Base-by-base conservation (phyloP, 2,888 invertebrate genomes). In the Lepidonotus clava region DNA sequence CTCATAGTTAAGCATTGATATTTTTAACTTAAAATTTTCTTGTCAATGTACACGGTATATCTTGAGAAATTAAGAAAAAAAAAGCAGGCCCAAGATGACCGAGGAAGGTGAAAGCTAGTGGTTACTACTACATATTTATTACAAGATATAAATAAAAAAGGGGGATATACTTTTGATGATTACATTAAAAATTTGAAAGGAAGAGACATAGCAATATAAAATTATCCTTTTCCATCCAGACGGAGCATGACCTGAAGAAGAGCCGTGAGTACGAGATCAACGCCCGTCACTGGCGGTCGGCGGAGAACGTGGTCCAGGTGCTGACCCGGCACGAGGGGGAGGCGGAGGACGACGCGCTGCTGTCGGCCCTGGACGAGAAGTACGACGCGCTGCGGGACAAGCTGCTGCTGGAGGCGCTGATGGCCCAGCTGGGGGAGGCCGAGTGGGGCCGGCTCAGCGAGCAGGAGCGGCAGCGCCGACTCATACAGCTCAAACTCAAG, bases 331-430 rank as follows among this genome's bases (percentile, higher is more conserved):
- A 91, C 85, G 90, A 90, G 85, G 92, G 91, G 53, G 90, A 88
- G 67, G 91, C 89, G 2, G 87, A 90, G 18, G 91, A 92, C 87
- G 89, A 91, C 18, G 87, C 88, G 14, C 86, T 92, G 28, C 34
- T 85, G 0, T 21, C 92, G 87, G 93, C 93, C 34, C 89, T 93
- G 40, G 91, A 92, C 56, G 91, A 91, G 32, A 93, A 93, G 86
- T 92, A 92, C 89, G 92, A 92, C 89, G 91, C 92, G 24, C 90
- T 93, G 61, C 90, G 90, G 61, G 92, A 93, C 88, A 92, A 92
- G 86, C 90, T 93, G n/a, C 88, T 93, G 51, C 89, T 91, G n/a
- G 92, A 93, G 83, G 91, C 91, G 61, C 89, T 93, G 21, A 91
- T 92, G 51, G 80, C 56, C 34, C 86, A 86, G 77, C 21, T 87